These are phyloP conservation scores for Chlorops oryzae DNA, from an alignment of 1,140 invertebrate species.

Conservation along the genomic window DNA sequence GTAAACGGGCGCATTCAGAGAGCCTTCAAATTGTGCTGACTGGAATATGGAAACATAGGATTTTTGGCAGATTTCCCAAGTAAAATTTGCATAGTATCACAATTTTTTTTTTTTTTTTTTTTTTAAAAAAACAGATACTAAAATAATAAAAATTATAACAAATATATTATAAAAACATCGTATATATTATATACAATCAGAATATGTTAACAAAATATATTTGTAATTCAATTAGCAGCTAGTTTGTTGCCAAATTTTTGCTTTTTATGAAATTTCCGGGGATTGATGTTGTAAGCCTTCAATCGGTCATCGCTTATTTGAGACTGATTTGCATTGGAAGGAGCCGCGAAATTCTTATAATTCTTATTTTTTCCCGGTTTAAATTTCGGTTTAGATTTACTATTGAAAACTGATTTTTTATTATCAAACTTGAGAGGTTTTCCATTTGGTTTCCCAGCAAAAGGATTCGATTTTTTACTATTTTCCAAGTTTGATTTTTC, in stretches of 20 bases:
- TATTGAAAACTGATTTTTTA: constrained; percentile 23
- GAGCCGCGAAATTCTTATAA: not conserved
- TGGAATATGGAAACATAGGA: too few species aligned
- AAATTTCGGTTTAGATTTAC: constrained; percentile 30
- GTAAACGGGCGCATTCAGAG: too few species aligned
- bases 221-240: too few species aligned
- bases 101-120: too few species aligned
- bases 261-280: constrained; percentile 65
- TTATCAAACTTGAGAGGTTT: not conserved
- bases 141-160: too few species aligned
- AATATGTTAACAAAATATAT: too few species aligned
- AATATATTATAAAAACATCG: too few species aligned
- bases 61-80: too few species aligned
- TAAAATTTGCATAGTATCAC: too few species aligned
- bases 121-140: too few species aligned
- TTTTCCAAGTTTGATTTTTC: not conserved
- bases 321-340: constrained; percentile 9
- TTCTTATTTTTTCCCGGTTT: constrained; percentile 19
- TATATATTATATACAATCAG: too few species aligned
- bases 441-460: constrained; percentile 18
- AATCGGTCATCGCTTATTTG: constrained; percentile 62
- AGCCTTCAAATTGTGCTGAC: too few species aligned
- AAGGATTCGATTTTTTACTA: constrained; percentile 9
- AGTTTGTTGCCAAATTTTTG: constrained; percentile 41
- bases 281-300: constrained; percentile 85